phyloP scores from a whole-genome alignment of 2,113 vertebrate genomes.

The Dicerorhinus sumatrensis region DNA sequence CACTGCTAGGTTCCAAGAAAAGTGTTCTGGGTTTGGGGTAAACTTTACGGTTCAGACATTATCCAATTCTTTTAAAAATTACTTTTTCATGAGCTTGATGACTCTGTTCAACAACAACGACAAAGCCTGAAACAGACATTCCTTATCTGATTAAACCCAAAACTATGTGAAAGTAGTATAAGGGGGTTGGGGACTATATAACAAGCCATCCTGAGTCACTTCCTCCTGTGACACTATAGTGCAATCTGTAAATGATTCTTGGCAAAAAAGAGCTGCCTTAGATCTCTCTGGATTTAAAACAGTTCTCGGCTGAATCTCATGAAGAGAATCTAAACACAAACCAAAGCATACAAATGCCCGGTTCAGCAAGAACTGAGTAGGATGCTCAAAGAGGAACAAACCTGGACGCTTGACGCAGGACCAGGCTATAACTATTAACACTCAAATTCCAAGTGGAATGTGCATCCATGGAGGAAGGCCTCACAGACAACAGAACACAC shows the following conservation, averaged over 20 bases:
- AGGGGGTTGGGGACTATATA: neutral
- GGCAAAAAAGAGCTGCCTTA: neutral
- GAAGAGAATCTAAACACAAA: slow-evolving; percentile 25
- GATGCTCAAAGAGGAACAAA: neutral
- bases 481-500: neutral
- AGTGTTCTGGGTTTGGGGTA: neutral
- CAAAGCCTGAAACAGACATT: neutral
- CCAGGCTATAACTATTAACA: neutral
- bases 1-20: neutral
- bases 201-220: neutral
- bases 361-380: slow-evolving; percentile 1
- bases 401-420: neutral
- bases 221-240: neutral
- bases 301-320: neutral
- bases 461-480: neutral
- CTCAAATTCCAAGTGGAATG: neutral
- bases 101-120: neutral
- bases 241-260: neutral
- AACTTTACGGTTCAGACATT: neutral
- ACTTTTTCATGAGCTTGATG: neutral
- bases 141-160: slow-evolving; percentile 3
- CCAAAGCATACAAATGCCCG: neutral
- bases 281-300: neutral
- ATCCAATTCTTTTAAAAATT: neutral
- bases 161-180: neutral